phyloP scores from a whole-genome alignment of 2,797 vertebrate species.

The Pogonophryne albipinna region DNA sequence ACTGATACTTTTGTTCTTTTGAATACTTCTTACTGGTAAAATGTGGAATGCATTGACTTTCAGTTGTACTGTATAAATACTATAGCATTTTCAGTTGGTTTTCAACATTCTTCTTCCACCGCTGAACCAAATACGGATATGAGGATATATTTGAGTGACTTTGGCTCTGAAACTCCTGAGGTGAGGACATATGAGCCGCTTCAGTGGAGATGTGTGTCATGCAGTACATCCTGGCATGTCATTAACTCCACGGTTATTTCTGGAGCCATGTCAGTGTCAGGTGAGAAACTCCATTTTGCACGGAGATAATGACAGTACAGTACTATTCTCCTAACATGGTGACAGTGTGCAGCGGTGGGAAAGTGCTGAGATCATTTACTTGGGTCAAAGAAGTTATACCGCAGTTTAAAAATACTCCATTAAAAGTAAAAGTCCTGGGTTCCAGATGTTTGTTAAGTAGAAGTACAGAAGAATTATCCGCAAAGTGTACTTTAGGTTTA shows the following conservation, averaged over 20 bases:
- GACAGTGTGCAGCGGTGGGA: not conserved
- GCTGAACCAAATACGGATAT: not conserved
- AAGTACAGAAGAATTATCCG: too few relatives aligned
- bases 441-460: too few relatives aligned
- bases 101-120: not conserved
- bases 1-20: not conserved
- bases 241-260: conserved; percentile 25
- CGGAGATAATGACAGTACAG: not conserved
- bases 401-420: too few relatives aligned
- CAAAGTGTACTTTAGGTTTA: too few relatives aligned
- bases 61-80: not conserved
- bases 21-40: not conserved
- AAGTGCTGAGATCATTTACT: not conserved
- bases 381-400: too few relatives aligned
- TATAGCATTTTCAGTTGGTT: not conserved
- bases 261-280: conserved; percentile 20
- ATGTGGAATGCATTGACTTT: not conserved
- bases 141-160: not conserved
- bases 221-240: conserved; percentile 1
- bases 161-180: not conserved
- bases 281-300: conserved; percentile 1
- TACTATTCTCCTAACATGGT: not conserved
- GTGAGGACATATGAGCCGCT: conserved; percentile 3
- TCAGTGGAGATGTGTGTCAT: conserved; percentile 3
- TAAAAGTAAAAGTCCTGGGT: too few relatives aligned